These are phyloP conservation scores for Siphonodentalium dalli DNA, from an alignment of 2,888 invertebrate genomes.

Conservation along the genomic window DNA sequence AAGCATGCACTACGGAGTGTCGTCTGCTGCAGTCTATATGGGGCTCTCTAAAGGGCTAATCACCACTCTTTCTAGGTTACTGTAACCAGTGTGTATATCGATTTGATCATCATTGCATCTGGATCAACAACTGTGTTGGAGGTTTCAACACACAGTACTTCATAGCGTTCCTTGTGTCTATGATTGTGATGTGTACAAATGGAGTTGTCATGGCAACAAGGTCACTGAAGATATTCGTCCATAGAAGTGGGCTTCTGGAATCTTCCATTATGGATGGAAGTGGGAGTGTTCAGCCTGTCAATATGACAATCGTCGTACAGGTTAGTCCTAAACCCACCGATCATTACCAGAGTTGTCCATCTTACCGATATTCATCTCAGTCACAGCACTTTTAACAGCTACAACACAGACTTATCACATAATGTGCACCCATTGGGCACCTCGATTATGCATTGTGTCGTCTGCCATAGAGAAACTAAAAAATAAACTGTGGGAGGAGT, in stretches of 20 bases:
- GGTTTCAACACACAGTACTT: constrained; percentile 60
- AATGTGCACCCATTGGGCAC: too few relatives aligned
- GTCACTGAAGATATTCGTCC: constrained; percentile 42
- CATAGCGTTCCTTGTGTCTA: constrained; percentile 51
- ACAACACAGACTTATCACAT: too few relatives aligned
- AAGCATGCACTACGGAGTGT: too few relatives aligned
- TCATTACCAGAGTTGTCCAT: too few relatives aligned
- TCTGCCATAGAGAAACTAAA: too few relatives aligned
- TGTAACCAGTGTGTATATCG: constrained; percentile 59
- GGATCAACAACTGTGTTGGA: constrained; percentile 64
- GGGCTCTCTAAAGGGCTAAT: too few relatives aligned
- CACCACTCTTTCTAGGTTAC: constrained; percentile 40
- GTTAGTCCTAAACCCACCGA: too few relatives aligned
- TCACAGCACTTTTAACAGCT: too few relatives aligned
- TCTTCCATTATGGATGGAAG: constrained; percentile 42
- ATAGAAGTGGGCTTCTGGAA: constrained; percentile 41
- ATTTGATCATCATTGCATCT: constrained; percentile 64
- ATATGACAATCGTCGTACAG: constrained; percentile 50
- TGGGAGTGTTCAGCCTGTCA: constrained; percentile 46
- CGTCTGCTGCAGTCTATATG: too few relatives aligned
- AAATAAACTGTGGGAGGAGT: too few relatives aligned
- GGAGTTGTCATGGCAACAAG: constrained; percentile 45
- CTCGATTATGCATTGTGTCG: too few relatives aligned
- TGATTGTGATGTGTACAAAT: constrained; percentile 50
- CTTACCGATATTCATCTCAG: too few relatives aligned